phyloP scores from a whole-genome alignment of 2,888 invertebrate species.

The Lasioglossum morio region DNA sequence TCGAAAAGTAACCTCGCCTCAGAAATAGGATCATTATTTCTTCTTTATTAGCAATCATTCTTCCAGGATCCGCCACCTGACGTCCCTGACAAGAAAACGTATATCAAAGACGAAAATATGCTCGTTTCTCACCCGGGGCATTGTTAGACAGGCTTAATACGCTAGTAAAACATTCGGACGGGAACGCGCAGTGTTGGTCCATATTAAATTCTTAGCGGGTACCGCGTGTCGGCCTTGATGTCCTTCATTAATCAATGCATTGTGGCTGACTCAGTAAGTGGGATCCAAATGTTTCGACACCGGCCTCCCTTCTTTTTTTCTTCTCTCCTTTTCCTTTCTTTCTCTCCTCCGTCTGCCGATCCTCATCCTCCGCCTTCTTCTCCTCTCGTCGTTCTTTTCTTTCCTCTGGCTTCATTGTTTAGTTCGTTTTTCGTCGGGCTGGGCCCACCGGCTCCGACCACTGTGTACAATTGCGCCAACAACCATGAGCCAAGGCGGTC shows the following conservation, averaged over 20 bases:
- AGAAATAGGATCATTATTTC: slow-evolving; percentile 60
- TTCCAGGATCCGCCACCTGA: slow-evolving; percentile 50
- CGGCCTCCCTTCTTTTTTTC: slow-evolving; percentile 36
- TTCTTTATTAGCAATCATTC: slow-evolving; percentile 62
- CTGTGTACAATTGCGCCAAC: slow-evolving; percentile 58
- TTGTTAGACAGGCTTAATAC: slow-evolving; percentile 70
- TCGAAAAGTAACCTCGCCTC: slow-evolving; percentile 42
- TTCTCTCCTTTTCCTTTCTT: not conserved
- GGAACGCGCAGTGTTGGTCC: slow-evolving; percentile 64
- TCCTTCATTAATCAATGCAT: slow-evolving; percentile 74
- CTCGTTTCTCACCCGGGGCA: slow-evolving; percentile 52
- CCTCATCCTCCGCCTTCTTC: not conserved
- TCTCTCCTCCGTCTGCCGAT: not conserved
- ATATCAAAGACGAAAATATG: slow-evolving; percentile 60
- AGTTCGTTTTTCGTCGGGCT: slow-evolving; percentile 8
- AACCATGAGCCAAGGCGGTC: slow-evolving; percentile 48
- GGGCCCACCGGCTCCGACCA: slow-evolving; percentile 26
- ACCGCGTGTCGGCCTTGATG: slow-evolving; percentile 70
- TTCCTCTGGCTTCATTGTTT: not conserved
- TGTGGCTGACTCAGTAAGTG: slow-evolving; percentile 65
- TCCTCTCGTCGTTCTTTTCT: not conserved
- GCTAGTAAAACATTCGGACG: slow-evolving; percentile 66
- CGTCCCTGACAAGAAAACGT: slow-evolving; percentile 54
- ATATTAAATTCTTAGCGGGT: slow-evolving; percentile 74
- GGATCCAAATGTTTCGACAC: slow-evolving; percentile 75